Percentiles rank a stretch among this genome's conserved stretches.
Conservation (phyloP, 2,888 invertebrate species). For the Microplitis manilae region DNA sequence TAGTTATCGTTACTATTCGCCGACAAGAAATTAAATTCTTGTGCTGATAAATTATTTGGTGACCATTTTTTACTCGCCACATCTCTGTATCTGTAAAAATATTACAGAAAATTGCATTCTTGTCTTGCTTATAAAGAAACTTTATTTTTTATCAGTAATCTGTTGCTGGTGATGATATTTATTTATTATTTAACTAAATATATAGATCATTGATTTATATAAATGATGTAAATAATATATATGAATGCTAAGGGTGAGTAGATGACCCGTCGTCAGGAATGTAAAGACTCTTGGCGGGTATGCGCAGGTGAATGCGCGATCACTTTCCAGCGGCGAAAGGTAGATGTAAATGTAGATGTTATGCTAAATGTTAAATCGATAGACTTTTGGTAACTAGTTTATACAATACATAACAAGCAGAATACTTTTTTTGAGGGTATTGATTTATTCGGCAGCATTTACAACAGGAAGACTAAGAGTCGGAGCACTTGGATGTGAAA, state of each 20-base stretch:
- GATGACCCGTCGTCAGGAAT: not conserved
- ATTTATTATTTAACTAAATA: not conserved
- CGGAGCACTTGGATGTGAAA: constrained; percentile 62
- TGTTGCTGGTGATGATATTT: not conserved
- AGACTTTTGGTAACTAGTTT: not conserved
- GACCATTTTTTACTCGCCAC: no score
- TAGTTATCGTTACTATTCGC: no score
- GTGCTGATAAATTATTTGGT: no score
- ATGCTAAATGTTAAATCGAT: not conserved
- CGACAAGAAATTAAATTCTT: no score
- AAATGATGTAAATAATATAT: not conserved
- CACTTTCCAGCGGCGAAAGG: not conserved
- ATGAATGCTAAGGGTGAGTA: not conserved
- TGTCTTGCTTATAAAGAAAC: no score
- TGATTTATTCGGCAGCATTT: not conserved
- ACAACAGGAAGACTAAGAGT: constrained; percentile 53
- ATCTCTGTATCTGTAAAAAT: no score
- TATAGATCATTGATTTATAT: not conserved
- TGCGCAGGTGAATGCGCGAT: not conserved
- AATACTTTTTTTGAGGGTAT: not conserved
- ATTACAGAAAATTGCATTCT: no score
- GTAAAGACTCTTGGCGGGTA: not conserved
- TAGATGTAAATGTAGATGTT: not conserved
- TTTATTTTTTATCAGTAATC: no score
- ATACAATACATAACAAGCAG: not conserved